These are phyloP conservation scores for Scartelaos histophorus DNA, from an alignment of 2,113 vertebrate genomes.

Conservation along the genomic window DNA sequence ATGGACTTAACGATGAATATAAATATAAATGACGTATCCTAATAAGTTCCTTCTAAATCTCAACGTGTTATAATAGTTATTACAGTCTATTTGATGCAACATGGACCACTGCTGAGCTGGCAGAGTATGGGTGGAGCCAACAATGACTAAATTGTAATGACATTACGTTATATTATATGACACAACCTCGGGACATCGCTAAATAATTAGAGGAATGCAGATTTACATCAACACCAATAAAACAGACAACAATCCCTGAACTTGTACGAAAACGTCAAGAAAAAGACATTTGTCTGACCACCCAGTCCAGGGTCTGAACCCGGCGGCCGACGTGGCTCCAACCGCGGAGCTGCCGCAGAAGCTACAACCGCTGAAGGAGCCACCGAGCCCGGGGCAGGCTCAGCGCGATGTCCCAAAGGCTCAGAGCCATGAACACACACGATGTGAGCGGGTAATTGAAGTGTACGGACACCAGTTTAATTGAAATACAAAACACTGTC, in stretches of 20 bases:
- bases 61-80: background rate
- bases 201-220: background rate
- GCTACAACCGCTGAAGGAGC: too few relatives aligned
- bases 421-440: background rate
- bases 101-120: slow-evolving; percentile 73
- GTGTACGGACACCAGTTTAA: background rate
- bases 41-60: background rate
- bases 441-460: background rate
- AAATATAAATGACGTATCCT: background rate
- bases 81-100: slow-evolving; percentile 23
- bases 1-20: too few relatives aligned
- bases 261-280: background rate
- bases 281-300: slow-evolving; percentile 28
- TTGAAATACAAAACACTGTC: background rate
- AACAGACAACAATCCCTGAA: background rate
- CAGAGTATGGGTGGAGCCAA: slow-evolving; percentile 77
- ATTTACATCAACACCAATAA: accelerated
- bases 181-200: background rate
- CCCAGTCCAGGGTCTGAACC: background rate
- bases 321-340: slow-evolving; percentile 67
- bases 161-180: background rate
- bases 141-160: slow-evolving; percentile 17
- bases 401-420: background rate
- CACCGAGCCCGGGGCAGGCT: slow-evolving; percentile 8
- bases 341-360: slow-evolving; percentile 16